Conservation (phyloP, 2,888 invertebrate genomes). For the Drosophila mimica region DNA sequence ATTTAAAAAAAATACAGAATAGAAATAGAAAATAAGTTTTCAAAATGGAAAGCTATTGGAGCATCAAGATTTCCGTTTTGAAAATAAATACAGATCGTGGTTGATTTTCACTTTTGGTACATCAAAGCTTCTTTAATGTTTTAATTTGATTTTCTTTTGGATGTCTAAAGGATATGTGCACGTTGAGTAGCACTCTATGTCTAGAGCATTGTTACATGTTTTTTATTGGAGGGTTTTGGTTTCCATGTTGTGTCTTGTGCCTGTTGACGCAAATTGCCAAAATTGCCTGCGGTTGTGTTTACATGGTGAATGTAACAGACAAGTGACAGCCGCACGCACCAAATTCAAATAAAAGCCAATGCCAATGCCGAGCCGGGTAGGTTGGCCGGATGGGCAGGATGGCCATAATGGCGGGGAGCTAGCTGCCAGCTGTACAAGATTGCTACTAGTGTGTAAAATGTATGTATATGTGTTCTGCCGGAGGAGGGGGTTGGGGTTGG, state of each 20-base stretch:
- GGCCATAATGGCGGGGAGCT: not conserved
- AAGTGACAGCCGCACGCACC: conserved; percentile 81
- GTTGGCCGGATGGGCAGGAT: conserved; percentile 4
- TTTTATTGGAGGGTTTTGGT: conserved; percentile 35
- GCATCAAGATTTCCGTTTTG: not conserved
- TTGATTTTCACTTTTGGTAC: not conserved
- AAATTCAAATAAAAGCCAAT: conserved; percentile 81
- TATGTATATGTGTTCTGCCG: conserved; percentile 3
- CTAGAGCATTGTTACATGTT: not conserved
- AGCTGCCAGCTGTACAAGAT: conserved; percentile 24
- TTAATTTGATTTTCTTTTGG: not conserved
- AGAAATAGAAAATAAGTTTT: not conserved
- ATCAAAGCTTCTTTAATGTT: not conserved
- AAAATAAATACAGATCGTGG: not conserved
- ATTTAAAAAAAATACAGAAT: not conserved
- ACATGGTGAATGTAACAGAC: conserved; percentile 81
- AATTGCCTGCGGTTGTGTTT: conserved; percentile 82
- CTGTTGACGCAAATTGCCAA: conserved; percentile 81
- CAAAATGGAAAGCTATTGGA: not conserved
- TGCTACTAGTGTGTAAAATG: conserved; percentile 20
- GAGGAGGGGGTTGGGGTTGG: conserved; percentile 5
- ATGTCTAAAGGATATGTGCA: conserved; percentile 8
- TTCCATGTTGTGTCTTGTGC: conserved; percentile 55
- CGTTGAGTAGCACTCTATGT: not conserved
- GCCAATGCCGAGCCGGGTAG: conserved; percentile 63